These are phyloP conservation scores for Monodelphis domestica DNA, from an alignment of 2,797 vertebrate genomes.

Conservation along the genomic window DNA sequence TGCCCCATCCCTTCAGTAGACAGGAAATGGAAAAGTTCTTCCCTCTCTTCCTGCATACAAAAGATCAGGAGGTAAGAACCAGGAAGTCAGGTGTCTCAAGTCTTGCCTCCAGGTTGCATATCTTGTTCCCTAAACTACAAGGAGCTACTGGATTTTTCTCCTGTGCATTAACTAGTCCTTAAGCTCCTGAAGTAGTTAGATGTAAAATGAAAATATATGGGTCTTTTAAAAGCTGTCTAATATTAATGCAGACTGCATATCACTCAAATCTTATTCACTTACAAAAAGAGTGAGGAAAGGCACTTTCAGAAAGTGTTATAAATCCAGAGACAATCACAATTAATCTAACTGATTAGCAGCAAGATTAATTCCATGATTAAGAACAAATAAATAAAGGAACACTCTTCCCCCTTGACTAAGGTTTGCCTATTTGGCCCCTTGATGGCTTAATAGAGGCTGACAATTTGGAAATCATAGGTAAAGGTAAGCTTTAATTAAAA, in stretches of 20 bases:
- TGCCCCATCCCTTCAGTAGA: not conserved
- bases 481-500: conserved; percentile 12
- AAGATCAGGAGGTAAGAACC: not conserved
- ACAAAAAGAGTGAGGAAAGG: conserved; percentile 71
- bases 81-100: not conserved
- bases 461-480: conserved; percentile 76
- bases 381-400: conserved; percentile 84
- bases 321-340: conserved; percentile 79
- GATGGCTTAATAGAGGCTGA: conserved; percentile 81
- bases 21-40: not conserved
- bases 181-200: conserved; percentile 23
- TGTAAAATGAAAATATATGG: not conserved
- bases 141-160: not conserved
- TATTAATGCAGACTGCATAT: conserved; percentile 53
- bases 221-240: conserved; percentile 69
- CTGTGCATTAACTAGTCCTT: not conserved
- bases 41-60: not conserved
- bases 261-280: conserved; percentile 73
- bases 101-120: not conserved
- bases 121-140: not conserved
- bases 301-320: conserved; percentile 77
- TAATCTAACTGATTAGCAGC: conserved; percentile 81
- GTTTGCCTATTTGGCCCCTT: conserved; percentile 82
- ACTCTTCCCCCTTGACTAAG: conserved; percentile 81
- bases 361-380: conserved; percentile 84